These are phyloP conservation scores for Delphinus delphis DNA, from an alignment of 2,113 vertebrate species.

Conservation along the genomic window DNA sequence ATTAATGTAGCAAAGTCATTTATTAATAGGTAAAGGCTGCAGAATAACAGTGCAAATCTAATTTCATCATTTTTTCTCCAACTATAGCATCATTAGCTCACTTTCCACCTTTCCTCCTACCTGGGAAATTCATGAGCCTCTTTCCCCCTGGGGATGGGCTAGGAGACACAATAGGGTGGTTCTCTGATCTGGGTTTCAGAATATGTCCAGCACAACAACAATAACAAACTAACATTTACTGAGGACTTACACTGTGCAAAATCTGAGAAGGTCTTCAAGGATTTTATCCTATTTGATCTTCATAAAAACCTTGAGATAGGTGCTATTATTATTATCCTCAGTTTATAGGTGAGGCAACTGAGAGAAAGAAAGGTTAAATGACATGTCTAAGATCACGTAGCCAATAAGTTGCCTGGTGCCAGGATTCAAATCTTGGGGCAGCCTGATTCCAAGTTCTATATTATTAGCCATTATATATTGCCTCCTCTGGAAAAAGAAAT, in stretches of 20 bases:
- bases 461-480: not conserved
- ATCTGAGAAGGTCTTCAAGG: not conserved
- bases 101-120: not conserved
- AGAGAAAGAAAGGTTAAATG: not conserved
- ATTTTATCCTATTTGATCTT: not conserved
- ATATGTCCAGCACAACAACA: not conserved
- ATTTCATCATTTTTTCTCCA: not conserved
- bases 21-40: not conserved
- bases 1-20: not conserved
- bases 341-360: not conserved
- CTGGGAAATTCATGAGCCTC: not conserved
- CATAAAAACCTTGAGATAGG: not conserved
- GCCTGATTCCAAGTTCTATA: not conserved
- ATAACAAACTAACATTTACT: not conserved
- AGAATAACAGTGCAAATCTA: not conserved
- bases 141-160: not conserved
- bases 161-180: not conserved
- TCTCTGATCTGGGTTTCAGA: not conserved
- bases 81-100: not conserved
- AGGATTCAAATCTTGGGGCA: not conserved
- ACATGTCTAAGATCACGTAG: not conserved
- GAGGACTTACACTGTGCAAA: not conserved
- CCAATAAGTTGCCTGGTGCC: not conserved
- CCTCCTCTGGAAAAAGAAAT: not conserved
- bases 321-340: not conserved